A percentile compares a stretch with the other conserved stretches of the same genome.
phyloP scores from a whole-genome alignment of 2,797 vertebrate species.

The Myioborus miniatus region DNA sequence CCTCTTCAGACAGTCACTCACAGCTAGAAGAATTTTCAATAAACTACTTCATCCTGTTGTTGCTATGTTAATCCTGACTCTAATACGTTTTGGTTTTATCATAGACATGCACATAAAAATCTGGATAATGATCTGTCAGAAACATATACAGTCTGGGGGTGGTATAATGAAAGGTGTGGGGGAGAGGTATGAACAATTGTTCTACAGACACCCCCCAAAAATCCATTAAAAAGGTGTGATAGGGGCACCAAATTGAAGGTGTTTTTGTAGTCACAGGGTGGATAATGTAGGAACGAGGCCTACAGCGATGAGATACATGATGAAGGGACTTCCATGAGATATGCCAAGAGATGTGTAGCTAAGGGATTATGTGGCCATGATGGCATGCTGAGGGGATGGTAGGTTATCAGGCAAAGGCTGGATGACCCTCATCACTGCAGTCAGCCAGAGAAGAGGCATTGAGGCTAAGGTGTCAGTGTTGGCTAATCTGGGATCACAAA shows the following conservation, averaged over 20 bases:
- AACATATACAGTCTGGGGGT: not conserved
- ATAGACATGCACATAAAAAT: not conserved
- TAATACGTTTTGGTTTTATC: not conserved
- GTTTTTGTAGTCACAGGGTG: accelerated
- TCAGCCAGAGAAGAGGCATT: not conserved
- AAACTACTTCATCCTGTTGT: not conserved
- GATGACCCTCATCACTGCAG: not conserved
- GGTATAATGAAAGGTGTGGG: not conserved
- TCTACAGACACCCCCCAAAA: not conserved
- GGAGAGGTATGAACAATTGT: not conserved
- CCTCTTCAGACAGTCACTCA: not conserved
- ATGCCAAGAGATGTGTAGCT: not conserved
- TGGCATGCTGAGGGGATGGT: not conserved
- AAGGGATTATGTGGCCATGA: not conserved
- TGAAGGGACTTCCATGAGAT: not conserved
- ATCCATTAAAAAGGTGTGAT: not conserved
- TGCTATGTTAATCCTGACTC: not conserved
- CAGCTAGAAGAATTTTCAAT: not conserved
- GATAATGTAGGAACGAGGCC: not conserved
- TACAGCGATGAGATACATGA: accelerated
- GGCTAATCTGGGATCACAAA: not conserved
- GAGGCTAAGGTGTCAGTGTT: not conserved
- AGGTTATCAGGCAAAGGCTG: not conserved
- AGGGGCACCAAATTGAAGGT: not conserved
- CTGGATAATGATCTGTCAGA: not conserved